Conservation (phyloP, 2,888 invertebrate species). For the Steromphala cineraria region DNA sequence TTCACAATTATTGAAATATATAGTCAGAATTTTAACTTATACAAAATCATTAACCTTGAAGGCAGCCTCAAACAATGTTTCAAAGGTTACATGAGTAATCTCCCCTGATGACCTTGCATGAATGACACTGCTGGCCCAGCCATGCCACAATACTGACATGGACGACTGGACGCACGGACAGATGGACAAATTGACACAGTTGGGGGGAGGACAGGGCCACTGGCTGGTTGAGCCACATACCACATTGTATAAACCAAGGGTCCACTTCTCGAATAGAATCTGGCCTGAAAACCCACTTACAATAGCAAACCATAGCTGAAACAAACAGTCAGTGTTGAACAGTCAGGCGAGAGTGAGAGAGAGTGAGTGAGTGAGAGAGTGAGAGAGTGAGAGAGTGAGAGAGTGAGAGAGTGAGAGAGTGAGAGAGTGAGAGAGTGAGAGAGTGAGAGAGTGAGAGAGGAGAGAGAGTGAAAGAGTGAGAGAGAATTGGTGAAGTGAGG, state of each 20-base stretch:
- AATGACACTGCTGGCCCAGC: neutral
- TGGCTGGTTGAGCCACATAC: conserved; percentile 75
- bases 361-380: too few relatives aligned
- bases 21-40: too few relatives aligned
- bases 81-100: neutral
- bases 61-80: too few relatives aligned
- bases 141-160: conserved; percentile 20
- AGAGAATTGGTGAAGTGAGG: too few relatives aligned
- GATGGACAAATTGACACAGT: neutral
- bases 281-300: conserved; percentile 99
- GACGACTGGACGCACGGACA: neutral
- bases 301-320: conserved; percentile 94
- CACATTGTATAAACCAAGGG: conserved; percentile 98
- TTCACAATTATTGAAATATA: too few relatives aligned
- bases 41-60: too few relatives aligned
- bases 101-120: neutral
- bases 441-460: too few relatives aligned
- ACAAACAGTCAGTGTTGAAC: conserved; percentile 21
- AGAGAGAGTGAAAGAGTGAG: too few relatives aligned
- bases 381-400: too few relatives aligned
- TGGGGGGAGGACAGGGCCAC: neutral
- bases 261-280: conserved; percentile 98
- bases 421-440: too few relatives aligned
- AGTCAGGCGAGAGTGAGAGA: too few relatives aligned
- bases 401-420: too few relatives aligned